Evolutionary conservation across 2,797 vertebrate species (phyloP).

Genomic region (Anolis apletophallus): DNA sequence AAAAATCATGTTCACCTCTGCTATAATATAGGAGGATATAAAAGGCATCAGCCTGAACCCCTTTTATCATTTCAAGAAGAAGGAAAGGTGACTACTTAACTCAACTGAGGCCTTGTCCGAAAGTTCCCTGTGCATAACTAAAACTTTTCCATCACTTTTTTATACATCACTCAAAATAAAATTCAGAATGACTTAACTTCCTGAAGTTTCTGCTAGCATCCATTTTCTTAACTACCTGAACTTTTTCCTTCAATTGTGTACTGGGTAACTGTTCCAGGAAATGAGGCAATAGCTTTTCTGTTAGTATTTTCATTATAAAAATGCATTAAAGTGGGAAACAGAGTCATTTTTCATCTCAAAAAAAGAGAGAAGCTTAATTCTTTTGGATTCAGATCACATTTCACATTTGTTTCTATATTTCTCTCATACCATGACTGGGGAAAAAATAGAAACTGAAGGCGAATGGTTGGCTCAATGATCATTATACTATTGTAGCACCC

Average conservation of each 20-base stretch:
- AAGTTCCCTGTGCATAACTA: neutral
- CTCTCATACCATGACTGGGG: neutral
- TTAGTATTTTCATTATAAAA: neutral
- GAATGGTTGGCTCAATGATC: neutral
- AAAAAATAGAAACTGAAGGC: neutral
- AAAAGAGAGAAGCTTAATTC: neutral
- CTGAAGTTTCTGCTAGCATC: neutral
- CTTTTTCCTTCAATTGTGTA: neutral
- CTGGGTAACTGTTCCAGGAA: neutral
- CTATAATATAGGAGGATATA: too few relatives aligned
- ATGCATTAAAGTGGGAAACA: neutral
- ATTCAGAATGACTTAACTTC: neutral
- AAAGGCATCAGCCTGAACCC: neutral
- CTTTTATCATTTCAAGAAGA: neutral
- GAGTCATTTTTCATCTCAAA: neutral
- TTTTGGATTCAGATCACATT: neutral
- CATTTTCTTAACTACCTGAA: neutral
- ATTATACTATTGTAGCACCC: too few relatives aligned
- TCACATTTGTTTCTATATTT: neutral
- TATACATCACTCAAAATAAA: neutral
- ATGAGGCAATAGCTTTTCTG: neutral
- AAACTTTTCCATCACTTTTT: neutral
- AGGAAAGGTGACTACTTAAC: neutral
- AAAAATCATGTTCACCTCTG: neutral
- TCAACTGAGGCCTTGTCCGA: neutral